Base-by-base conservation (phyloP, 2,888 invertebrate genomes). In the Agrilus biguttatus region DNA sequence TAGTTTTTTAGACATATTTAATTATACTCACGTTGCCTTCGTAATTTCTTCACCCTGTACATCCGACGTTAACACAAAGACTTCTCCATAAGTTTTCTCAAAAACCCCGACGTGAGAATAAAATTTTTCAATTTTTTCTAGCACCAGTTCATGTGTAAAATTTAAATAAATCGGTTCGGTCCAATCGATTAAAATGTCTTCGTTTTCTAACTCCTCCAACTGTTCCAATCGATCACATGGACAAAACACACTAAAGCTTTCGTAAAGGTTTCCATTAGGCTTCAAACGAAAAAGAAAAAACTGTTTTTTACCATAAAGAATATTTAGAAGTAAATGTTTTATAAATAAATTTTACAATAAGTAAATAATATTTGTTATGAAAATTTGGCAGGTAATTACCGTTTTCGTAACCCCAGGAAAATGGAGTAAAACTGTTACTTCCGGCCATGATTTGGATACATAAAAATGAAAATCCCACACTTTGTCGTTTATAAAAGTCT, bases 401-500 rank as follows among this genome's bases (percentile, higher is more conserved):
- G 87, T 82, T 63, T 79, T 77, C 50, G 88, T 88, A 75, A 87
- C 86, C 62, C 88, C 88, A 51, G 88, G 88, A 68, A 88, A 88
- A 67, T 88, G 88, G 58, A 87, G 71, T 61, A 85, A 81, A 62
- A 88, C 81, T 55, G 84, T 82, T 57, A 83, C 78, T 56, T 85
- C 83, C 44, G 88, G 88, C 88, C 88, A 88, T 67, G 76, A 80
- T 69, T 87, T 85, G 59, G 84, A 78, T 65, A 88, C 84, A 78
- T 88, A 88, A 75, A 88, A 88, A 71, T 85, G 75, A 72, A 88
- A 88, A 66, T 88, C 80, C 88, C 88, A 88, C 68, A 88, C 83
- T 62, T 80, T 80, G 70, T 88, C 84, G 72, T 80, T 81, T 68
- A 84, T 77, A 75, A 82, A 87, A 71, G 88, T 88, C 75, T 82